Evolutionary conservation across 2,888 invertebrate genomes (phyloP).

Genomic region (Aporophyla nigra): DNA sequence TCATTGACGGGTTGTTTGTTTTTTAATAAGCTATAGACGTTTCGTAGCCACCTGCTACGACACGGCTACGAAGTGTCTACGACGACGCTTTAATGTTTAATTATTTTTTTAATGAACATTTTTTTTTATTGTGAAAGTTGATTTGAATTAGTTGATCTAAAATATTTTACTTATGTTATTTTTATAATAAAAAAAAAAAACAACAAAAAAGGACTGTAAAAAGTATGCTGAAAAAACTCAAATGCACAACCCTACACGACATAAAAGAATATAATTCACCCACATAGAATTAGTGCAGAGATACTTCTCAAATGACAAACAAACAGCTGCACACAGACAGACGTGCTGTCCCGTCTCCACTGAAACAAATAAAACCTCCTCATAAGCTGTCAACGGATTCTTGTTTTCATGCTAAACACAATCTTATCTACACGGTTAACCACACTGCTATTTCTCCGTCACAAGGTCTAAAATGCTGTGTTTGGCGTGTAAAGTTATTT

Average conservation of each 20-base stretch:
- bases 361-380: constrained; percentile 79
- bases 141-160: not conserved
- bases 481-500: constrained; percentile 43
- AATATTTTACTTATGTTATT: not conserved
- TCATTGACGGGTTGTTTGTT: constrained; percentile 27
- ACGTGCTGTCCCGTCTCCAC: constrained; percentile 64
- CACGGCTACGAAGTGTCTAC: constrained; percentile 67
- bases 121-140: too few species aligned
- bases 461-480: constrained; percentile 70
- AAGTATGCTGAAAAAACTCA: not conserved
- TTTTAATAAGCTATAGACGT: constrained; percentile 58
- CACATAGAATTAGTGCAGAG: constrained; percentile 41
- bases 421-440: constrained; percentile 39
- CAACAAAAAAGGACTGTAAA: not conserved
- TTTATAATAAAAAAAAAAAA: not conserved
- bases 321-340: constrained; percentile 55
- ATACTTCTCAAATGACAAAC: constrained; percentile 51
- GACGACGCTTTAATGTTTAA: too few species aligned
- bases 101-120: not conserved
- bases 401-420: constrained; percentile 68
- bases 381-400: constrained; percentile 84
- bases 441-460: constrained; percentile 54
- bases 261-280: constrained; percentile 16
- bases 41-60: constrained; percentile 71
- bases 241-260: not conserved